Evolutionary conservation across 92 coral and sea anemone genomes (phyloP), one percentile per base, ranked within the genome.

Genomic region (Siderastrea radians): DNA sequence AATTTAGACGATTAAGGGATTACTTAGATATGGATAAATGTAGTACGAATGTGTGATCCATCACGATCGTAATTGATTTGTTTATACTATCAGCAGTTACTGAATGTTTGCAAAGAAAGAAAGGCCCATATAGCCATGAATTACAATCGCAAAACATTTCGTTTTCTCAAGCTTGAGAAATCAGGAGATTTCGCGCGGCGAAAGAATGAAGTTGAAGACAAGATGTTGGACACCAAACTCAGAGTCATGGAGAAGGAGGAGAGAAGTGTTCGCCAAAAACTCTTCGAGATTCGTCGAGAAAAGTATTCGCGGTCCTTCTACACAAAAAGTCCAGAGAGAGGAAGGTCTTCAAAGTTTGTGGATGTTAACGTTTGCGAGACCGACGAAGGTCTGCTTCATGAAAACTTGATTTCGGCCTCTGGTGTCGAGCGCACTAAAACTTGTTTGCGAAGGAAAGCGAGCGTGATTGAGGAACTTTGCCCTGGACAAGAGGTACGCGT

Each of bases 261-360:
- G 65, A 79, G 62, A 43, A 1, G 1, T 3, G 75, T 72, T 4
- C 76, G 69, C 6, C 81, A 88, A 64, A 90, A 91, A 62, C 70
- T 91, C 38, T 58, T 16, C 44, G 81, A 87, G 67, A 82, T 91
- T 26, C 84, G 84, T 5, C 84, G 89, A 74, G 94, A 91, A 16
- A 91, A 82, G 74, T 91, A 91, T 65, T 91, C 94, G 6, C 75
- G 92, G 47, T 49, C 49, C 45, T 91, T 91, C 48, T 91, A 91
- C 78, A 77, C 52, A 48, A 69, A 52, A 48, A 69, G 65, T 10
- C 65, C 61, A 50, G 85, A 61, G 49, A 78, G 58, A 19, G 57
- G 59, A 16, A 78, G 26, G 8, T 78, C 51, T 61, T 67, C 82
- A 46, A 78, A 78, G 19, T 78, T 62, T 78, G 82, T 78, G 46